A percentile compares a stretch with the other conserved stretches of the same genome.
Evolutionary conservation across 2,888 invertebrate genomes (phyloP).

Genomic region (Agrotis ipsilon): DNA sequence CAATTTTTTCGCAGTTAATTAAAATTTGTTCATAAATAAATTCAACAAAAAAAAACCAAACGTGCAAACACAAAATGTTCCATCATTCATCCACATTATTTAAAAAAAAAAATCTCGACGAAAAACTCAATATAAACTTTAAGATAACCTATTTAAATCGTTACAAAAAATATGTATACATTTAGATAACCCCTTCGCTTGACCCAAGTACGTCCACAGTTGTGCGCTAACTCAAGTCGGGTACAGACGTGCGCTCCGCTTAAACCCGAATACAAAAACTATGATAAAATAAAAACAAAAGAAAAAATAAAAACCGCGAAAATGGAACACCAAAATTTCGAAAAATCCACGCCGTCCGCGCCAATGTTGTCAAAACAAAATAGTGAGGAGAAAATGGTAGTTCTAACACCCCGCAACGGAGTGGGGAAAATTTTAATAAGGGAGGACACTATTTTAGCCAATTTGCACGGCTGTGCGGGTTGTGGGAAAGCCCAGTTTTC

Average conservation of each 20-base stretch:
- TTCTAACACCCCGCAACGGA: constrained; percentile 70
- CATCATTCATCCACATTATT: neutral
- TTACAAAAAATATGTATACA: constrained; percentile 54
- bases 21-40: too few relatives aligned
- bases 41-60: neutral
- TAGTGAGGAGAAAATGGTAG: constrained; percentile 72
- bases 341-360: constrained; percentile 69
- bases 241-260: constrained; percentile 34
- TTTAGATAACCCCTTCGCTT: constrained; percentile 49
- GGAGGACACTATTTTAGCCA: constrained; percentile 84
- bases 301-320: constrained; percentile 28
- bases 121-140: constrained; percentile 24
- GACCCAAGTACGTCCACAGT: constrained; percentile 53
- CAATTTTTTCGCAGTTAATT: too few relatives aligned
- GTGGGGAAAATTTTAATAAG: constrained; percentile 81
- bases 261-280: constrained; percentile 13
- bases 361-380: constrained; percentile 74
- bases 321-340: constrained; percentile 72
- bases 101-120: constrained; percentile 50
- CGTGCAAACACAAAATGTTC: constrained; percentile 12
- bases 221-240: neutral
- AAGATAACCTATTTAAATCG: constrained; percentile 67
- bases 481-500: constrained; percentile 83
- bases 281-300: constrained; percentile 45
- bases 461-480: constrained; percentile 81